These are phyloP conservation scores for Tortrix viridana DNA, from an alignment of 2,888 invertebrate species.

Conservation along the genomic window DNA sequence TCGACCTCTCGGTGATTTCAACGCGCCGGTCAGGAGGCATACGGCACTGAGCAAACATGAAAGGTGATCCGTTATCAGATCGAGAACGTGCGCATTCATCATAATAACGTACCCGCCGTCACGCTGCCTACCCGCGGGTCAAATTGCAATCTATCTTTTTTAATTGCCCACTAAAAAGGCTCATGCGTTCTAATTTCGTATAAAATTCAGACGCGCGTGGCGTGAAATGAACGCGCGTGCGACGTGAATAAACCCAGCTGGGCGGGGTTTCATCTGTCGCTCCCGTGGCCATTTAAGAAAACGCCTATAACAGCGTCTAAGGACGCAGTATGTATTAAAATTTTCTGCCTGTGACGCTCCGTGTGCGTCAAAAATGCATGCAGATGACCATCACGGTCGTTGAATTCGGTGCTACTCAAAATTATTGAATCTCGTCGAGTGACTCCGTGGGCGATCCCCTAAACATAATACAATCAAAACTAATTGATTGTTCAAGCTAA, in stretches of 20 bases:
- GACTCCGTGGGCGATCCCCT: conserved; percentile 57
- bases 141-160: conserved; percentile 82
- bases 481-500: conserved; percentile 36
- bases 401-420: not conserved
- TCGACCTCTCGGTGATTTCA: conserved; percentile 38
- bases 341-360: too few relatives aligned
- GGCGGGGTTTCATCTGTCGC: conserved; percentile 61
- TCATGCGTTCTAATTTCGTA: conserved; percentile 66
- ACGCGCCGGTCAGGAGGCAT: conserved; percentile 36
- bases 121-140: conserved; percentile 78
- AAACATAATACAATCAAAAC: conserved; percentile 29
- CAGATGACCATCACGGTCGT: not conserved
- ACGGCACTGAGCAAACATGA: conserved; percentile 68
- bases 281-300: conserved; percentile 67
- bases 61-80: conserved; percentile 73
- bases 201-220: conserved; percentile 70
- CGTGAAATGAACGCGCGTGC: conserved; percentile 66
- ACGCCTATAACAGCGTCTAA: conserved; percentile 53
- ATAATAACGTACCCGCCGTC: conserved; percentile 77
- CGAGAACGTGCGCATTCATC: conserved; percentile 73
- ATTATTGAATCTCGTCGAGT: conserved; percentile 51
- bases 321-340: not conserved
- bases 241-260: conserved; percentile 41
- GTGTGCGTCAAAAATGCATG: too few relatives aligned
- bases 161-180: conserved; percentile 79